A percentile compares a stretch with the other conserved stretches of the same genome.
These are phyloP conservation scores for Saguinus imperator DNA, from an alignment of 2,113 vertebrate species.

Conservation along the genomic window DNA sequence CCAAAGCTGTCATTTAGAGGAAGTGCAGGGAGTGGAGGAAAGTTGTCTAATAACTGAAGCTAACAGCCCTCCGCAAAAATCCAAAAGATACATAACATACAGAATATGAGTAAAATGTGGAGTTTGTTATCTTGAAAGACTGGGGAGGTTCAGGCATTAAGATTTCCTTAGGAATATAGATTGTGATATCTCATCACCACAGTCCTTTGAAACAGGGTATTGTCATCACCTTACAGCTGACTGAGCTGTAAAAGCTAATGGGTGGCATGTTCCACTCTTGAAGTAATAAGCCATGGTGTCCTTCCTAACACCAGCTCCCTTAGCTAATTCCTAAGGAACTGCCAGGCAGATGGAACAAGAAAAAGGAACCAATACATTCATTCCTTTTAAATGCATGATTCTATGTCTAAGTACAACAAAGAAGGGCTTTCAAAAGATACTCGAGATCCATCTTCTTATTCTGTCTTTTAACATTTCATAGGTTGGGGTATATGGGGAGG, in stretches of 20 bases:
- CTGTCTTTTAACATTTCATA: background rate
- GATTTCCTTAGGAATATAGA: background rate
- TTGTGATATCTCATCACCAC: accelerated
- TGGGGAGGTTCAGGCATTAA: background rate
- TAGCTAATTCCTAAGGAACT: background rate
- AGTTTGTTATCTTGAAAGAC: background rate
- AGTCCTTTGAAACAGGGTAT: background rate
- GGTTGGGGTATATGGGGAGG: accelerated
- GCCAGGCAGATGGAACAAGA: background rate
- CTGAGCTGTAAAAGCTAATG: background rate
- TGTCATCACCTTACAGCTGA: background rate
- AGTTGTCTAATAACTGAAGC: background rate
- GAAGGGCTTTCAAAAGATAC: background rate
- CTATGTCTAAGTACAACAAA: background rate
- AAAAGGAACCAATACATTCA: no score
- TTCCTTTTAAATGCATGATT: background rate
- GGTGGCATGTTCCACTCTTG: accelerated
- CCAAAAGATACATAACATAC: background rate
- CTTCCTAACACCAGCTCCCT: accelerated
- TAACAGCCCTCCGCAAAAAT: background rate
- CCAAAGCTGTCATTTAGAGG: accelerated
- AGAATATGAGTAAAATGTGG: background rate
- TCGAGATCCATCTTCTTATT: background rate
- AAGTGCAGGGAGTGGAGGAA: accelerated
- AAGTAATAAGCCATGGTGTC: accelerated